Evolutionary conservation across 2,797 vertebrate genomes (phyloP).

Genomic region (Molossus molossus): DNA sequence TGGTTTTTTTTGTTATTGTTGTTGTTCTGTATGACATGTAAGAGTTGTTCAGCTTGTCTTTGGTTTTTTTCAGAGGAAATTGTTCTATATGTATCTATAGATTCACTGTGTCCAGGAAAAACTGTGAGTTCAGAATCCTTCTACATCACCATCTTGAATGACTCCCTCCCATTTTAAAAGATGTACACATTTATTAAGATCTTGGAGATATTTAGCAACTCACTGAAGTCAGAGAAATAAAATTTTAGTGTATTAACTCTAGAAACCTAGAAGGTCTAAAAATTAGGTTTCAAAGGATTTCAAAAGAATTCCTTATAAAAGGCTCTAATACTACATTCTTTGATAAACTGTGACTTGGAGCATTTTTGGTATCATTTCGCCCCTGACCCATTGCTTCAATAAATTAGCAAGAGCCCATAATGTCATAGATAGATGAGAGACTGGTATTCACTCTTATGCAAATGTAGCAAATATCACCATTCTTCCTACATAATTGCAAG

Average conservation of each 20-base stretch:
- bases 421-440: background rate
- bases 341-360: background rate
- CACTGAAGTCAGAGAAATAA: constrained; percentile 1
- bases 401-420: background rate
- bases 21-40: background rate
- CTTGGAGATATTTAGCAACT: constrained; percentile 39
- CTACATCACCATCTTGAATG: background rate
- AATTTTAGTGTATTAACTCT: background rate
- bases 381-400: background rate
- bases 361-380: background rate
- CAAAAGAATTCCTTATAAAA: background rate
- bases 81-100: background rate
- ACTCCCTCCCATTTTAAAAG: background rate
- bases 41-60: background rate
- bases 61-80: background rate
- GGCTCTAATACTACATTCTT: background rate
- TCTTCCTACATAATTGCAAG: background rate
- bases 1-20: background rate
- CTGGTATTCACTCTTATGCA: background rate
- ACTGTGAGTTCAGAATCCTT: background rate
- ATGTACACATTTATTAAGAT: constrained; percentile 49
- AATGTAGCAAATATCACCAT: background rate
- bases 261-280: background rate
- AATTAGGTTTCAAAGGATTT: background rate
- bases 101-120: background rate